Conservation (phyloP, 2,113 vertebrate species). For the Bos indicus region DNA sequence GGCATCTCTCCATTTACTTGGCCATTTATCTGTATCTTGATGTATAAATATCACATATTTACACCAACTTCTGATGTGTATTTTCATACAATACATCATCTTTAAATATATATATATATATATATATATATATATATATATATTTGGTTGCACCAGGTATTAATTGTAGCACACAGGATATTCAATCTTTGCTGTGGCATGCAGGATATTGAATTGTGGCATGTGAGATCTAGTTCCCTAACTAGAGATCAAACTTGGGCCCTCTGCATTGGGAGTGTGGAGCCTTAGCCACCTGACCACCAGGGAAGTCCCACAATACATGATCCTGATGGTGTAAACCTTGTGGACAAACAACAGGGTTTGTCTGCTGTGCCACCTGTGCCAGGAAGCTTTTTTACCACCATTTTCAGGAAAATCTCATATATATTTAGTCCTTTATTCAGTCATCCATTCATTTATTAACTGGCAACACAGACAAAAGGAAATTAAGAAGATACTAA, state of each 20-base stretch:
- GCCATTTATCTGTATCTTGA: conserved; percentile 32
- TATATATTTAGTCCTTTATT: background rate
- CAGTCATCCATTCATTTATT: background rate
- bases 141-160: background rate
- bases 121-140: background rate
- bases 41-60: conserved; percentile 49
- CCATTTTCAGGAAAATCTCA: background rate
- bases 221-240: background rate
- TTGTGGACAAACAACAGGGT: background rate
- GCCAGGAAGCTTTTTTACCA: background rate
- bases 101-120: background rate
- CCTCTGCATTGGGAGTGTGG: background rate
- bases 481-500: background rate
- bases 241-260: background rate
- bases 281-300: background rate
- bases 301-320: background rate
- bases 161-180: background rate
- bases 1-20: conserved; percentile 36
- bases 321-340: background rate
- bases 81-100: conserved; percentile 7
- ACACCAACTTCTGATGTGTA: background rate
- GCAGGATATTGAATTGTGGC: background rate
- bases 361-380: background rate
- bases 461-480: background rate
- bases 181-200: background rate